Evolutionary conservation across 2,888 invertebrate genomes (phyloP), one percentile per base, ranked within the genome.

Genomic region (Lampropteryx suffumata): DNA sequence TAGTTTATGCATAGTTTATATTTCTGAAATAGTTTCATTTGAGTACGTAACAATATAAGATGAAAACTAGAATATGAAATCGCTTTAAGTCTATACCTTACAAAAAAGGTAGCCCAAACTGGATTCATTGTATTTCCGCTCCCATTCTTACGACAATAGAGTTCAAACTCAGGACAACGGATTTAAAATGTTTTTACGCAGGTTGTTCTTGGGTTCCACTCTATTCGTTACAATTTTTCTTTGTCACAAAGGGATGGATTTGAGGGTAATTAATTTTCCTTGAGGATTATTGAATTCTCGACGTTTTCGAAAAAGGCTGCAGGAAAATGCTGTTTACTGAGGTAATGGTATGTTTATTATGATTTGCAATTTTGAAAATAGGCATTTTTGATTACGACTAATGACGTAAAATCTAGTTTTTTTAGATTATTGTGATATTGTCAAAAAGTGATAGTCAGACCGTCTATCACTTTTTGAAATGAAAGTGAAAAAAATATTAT

Each of bases 221-320:
- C 79, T 70, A 84, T 85, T 85, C 83, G 84, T 82, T 81, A 81
- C 84, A 82, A 86, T 87, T 87, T 85, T 87, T 86, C 86, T 85
- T 82, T 85, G 87, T 86, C 86, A 82, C 80, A 79, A 77, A 73
- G 82, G 80, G 84, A 80, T 78, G 84, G 83, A 83, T 82, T 85
- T 76, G 71, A 80, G 73, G 69, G 76, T 79, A 79, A 81, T 83
- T 84, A 82, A 82, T 84, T 79, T 79, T 68, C 72, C 71, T 76
- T 76, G 79, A 76, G 78, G 79, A 79, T 83, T 81, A 75, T 79
- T 81, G 79, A 64, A 69, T 70, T 63, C 55, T 62, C 55, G 59
- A 62, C 62, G 61, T 61, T 62, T 64, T 40, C 49, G 46, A 11
- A 34, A 45, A 44, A 46, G 35, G 36, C 11, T 41, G 37, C n/a